These are phyloP conservation scores for Cassiopea andromeda DNA, from an alignment of 30 jellyfish, hydroid and myxozoan species.

Conservation along the genomic window DNA sequence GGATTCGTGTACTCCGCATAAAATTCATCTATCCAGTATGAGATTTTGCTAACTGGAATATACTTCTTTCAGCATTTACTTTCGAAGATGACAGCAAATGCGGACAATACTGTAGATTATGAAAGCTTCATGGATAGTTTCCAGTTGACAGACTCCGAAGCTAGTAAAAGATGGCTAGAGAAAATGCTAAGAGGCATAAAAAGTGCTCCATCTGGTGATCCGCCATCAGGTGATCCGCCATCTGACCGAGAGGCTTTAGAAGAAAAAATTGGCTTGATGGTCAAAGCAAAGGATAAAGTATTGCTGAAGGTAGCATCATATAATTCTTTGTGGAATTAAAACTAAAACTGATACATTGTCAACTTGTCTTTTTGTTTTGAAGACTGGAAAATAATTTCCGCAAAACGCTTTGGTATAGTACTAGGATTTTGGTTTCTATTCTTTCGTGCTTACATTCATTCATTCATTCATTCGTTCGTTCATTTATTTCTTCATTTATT, in stretches of 20 bases:
- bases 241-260: conserved; percentile 35
- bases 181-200: conserved; percentile 20
- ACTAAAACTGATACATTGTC: no score
- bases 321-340: no score
- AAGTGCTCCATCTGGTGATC: neutral
- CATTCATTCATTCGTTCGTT: no score
- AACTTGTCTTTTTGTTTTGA: no score
- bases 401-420: no score
- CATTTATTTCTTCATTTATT: no score
- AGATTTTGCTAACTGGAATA: neutral
- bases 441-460: no score
- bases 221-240: conserved; percentile 7
- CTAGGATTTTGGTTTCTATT: no score
- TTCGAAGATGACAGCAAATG: conserved; percentile 14
- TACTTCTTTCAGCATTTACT: conserved; percentile 26
- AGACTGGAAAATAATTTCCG: no score
- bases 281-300: conserved; percentile 15
- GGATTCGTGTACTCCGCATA: no score
- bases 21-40: no score
- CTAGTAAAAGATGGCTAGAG: conserved; percentile 63
- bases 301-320: conserved; percentile 21
- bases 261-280: conserved; percentile 44
- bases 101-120: conserved; percentile 54
- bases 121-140: conserved; percentile 55
- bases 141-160: conserved; percentile 54